Base-by-base conservation (phyloP, 2,113 vertebrate species). In the Fregetta grallaria region DNA sequence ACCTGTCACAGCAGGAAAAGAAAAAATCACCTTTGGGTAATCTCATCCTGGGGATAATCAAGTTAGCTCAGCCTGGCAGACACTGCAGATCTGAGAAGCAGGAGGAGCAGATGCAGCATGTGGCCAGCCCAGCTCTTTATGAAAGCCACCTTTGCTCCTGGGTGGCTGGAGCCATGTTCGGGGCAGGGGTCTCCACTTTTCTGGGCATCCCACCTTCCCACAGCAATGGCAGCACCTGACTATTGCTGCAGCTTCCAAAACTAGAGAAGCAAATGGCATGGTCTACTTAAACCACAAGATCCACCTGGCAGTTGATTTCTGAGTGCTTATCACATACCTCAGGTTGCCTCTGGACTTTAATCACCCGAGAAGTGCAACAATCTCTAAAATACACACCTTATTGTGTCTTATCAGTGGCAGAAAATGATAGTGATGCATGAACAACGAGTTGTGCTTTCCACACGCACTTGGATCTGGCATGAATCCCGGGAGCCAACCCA, bases 401-500 rank as follows among this genome's bases (percentile, higher is more conserved):
- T 15, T 10, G 27, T 59, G 40, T 15, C 5, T 74, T 56, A 75
- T 34, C 84, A n/a, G 36, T 5, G 34, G 34, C 53, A 90, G 65
- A 90, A 92, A 92, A 58, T 53, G 7, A 70, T 47, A 61, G 61
- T 20, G 13, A 65, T 34, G 8, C n/a, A 58, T 12, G 27, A 81
- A 56, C 20, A 13, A 7, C 0, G 11, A 61, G 47, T 1, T 44
- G 38, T 22, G 34, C 30, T 74, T 75, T 52, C 61, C 59, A 15
- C 22, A 2, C 0, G 0, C 0, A 0, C 10, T 59, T 15, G 21
- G 53, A 22, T 13, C 47, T 44, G 52, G 29, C 50, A 4, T 0
- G 26, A 59, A 52, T 56, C 52, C 67, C 49, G 1, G 38, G 50
- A 88, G 32, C 65, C 50, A 55, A 6, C 50, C 10, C 55, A 2